Base-by-base conservation (phyloP, 1,140 invertebrate genomes). In the Vanessa atalanta region DNA sequence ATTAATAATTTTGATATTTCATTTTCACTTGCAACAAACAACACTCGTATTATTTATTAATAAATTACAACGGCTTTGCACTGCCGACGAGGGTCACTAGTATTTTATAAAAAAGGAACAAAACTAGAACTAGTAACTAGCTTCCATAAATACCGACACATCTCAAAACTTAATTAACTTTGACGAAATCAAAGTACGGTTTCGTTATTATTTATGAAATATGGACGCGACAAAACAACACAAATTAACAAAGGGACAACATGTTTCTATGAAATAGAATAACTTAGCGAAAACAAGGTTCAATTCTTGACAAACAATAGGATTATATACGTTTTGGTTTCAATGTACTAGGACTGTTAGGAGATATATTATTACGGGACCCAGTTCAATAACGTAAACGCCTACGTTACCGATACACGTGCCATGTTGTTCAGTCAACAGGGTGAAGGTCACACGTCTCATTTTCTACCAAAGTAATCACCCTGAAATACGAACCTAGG, bases 381-480 rank as follows among this genome's bases (percentile, higher is more conserved):
- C 78, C 57, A 78, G 81, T 77, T 85, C 77, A 79, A 81, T 83
- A 85, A 74, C 75, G 72, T 75, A 55, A 79, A 83, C 87, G 85
- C 88, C 90, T 79, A 88, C 88, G 78, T 82, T 51, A 61, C 12
- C 64, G 70, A 81, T 92, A 90, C 89, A 91, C 89, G 89, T 91
- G 88, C 81, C 88, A 55, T 68, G 63, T 64, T 74, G 76, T 76
- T 82, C 83, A 85, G 88, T 87, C 85, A 86, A 79, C 76, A 76
- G 80, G 86, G 86, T 88, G 88, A 90, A 90, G 90, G 90, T 85
- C 87, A 83, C 80, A 75, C 68, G 72, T 80, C 75, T 80, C 77
- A 81, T 82, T 77, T 80, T 79, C 79, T 86, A 81, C 85, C 80
- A 81, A 82, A 84, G 72, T 84, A 82, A 83, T 83, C 79, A 81